These are phyloP conservation scores for Macrostomum lignano DNA, from an alignment of 1,140 invertebrate genomes.

Conservation along the genomic window DNA sequence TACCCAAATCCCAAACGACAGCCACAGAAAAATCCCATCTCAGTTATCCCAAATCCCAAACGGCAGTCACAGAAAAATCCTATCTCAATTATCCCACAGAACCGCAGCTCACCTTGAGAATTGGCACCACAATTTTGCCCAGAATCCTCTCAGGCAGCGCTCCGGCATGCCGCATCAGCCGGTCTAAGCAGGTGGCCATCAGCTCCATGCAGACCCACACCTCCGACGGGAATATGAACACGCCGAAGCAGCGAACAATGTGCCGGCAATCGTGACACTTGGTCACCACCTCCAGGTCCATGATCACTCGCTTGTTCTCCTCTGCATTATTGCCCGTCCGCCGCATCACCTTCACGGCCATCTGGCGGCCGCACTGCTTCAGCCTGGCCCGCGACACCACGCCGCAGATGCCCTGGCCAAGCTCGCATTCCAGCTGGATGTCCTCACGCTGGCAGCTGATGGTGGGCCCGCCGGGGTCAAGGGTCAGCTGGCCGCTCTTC, in stretches of 20 bases:
- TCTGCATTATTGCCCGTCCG: conserved; percentile 61
- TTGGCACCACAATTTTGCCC: too few species aligned
- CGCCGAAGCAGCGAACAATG: conserved; percentile 82
- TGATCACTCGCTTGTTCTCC: conserved; percentile 85
- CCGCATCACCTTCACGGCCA: conserved; percentile 96
- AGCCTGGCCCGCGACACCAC: conserved; percentile 85
- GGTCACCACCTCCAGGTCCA: conserved; percentile 86
- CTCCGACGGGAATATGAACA: conserved; percentile 57
- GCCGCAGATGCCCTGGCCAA: conserved; percentile 82
- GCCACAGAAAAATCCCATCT: too few species aligned
- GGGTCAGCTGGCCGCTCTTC: too few species aligned
- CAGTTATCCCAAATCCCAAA: too few species aligned
- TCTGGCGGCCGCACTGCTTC: conserved; percentile 46
- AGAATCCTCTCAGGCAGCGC: conserved; percentile 74
- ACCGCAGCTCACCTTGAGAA: too few species aligned
- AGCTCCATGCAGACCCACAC: conserved; percentile 99
- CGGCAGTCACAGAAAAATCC: too few species aligned
- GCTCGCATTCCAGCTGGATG: conserved; percentile 53
- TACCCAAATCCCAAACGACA: too few species aligned
- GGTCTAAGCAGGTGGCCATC: conserved; percentile 90
- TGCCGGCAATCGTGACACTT: conserved; percentile 81
- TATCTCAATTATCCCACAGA: too few species aligned
- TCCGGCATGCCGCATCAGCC: conserved; percentile 56
- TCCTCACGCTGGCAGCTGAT: too few species aligned
- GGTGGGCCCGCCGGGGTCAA: too few species aligned